Percentiles rank a stretch among this genome's conserved stretches.
Conservation (phyloP, 2,113 vertebrate genomes). For the Xiphophorus couchianus region DNA sequence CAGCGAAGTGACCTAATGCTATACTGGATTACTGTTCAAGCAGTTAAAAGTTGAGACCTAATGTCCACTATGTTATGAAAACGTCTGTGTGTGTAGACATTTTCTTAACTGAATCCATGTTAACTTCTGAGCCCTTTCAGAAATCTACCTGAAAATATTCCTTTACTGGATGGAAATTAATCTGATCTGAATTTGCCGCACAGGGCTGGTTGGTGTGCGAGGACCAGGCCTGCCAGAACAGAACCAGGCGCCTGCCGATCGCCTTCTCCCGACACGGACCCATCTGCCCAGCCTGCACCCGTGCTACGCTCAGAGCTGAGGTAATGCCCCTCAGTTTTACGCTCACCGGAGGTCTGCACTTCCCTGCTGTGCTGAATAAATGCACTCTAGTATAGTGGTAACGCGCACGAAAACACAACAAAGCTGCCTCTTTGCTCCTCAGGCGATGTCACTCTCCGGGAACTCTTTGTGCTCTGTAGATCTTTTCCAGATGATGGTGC, state of each 20-base stretch:
- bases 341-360: not conserved
- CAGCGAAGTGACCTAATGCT: not conserved
- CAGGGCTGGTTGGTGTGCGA: slow-evolving; percentile 97
- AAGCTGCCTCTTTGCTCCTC: not conserved
- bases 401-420: not conserved
- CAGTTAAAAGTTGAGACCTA: not conserved
- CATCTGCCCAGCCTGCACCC: slow-evolving; percentile 88
- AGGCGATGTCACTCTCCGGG: not conserved
- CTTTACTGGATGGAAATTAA: not conserved
- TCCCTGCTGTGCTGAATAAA: not conserved
- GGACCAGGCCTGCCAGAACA: slow-evolving; percentile 90
- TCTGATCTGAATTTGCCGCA: not conserved
- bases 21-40: not conserved
- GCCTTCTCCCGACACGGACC: slow-evolving; percentile 90
- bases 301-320: slow-evolving; percentile 88
- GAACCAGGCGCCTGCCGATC: slow-evolving; percentile 87
- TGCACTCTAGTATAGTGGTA: not conserved
- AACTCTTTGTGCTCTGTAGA: slow-evolving; percentile 16
- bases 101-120: not conserved
- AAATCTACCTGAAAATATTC: not conserved
- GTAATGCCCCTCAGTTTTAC: slow-evolving; percentile 68
- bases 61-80: not conserved
- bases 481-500: slow-evolving; percentile 82
- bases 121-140: not conserved
- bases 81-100: not conserved